Evolutionary conservation across 2,797 vertebrate species (phyloP).

Genomic region (Molothrus aeneus): DNA sequence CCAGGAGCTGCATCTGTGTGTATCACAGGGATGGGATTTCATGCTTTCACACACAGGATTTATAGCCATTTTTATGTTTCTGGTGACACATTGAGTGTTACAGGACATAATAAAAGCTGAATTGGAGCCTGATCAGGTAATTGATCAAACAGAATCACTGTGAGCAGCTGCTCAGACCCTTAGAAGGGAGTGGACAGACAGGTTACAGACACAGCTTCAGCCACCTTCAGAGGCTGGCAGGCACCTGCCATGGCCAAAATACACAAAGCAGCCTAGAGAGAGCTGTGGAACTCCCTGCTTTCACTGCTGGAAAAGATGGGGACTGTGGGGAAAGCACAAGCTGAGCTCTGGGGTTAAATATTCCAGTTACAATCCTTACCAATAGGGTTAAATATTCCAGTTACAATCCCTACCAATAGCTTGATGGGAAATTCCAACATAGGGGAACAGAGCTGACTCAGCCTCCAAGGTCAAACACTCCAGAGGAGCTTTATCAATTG

Average conservation of each 20-base stretch:
- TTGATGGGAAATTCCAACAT: neutral
- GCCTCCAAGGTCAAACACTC: neutral
- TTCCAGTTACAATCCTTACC: no score
- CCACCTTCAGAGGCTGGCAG: neutral
- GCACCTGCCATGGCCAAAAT: neutral
- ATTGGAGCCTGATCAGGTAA: neutral
- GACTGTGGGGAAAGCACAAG: neutral
- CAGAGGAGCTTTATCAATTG: neutral
- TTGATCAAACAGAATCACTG: neutral
- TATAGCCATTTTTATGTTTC: neutral
- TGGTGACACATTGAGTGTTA: neutral
- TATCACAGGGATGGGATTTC: neutral
- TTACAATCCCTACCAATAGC: neutral
- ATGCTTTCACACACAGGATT: neutral
- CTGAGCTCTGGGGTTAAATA: neutral
- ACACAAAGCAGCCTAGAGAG: neutral
- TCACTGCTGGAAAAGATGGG: neutral
- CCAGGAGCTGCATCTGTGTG: neutral
- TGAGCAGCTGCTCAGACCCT: neutral
- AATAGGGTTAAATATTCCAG: neutral
- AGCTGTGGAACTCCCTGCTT: neutral
- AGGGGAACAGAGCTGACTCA: neutral
- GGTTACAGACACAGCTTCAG: neutral
- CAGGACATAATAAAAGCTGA: neutral
- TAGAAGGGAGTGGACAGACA: neutral